Evolutionary conservation across 1,140 invertebrate genomes (phyloP), one percentile per base, ranked within the genome.

Genomic region (Drosophila tristis): DNA sequence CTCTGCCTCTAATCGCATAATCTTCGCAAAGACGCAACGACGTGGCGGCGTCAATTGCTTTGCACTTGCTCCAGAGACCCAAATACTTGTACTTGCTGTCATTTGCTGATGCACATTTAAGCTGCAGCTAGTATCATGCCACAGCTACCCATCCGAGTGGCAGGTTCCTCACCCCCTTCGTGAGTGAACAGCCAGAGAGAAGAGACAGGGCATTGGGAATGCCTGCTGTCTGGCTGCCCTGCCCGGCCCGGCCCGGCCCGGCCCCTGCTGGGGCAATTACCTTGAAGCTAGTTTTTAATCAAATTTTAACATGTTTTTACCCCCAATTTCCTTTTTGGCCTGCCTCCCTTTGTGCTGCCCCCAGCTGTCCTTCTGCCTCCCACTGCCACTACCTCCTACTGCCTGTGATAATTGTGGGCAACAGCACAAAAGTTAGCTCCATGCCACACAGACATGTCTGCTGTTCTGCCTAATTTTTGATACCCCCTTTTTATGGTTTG

Each of bases 61-160:
- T 90, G 89, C 89, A 90, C 89, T 90, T 90, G 89, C 89, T 80
- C 89, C 78, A 90, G 61, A 90, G 74, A 91, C 89, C 90, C 74
- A 91, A 75, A 89, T 84, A 76, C 61, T 55, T 49, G 13, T 15
- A 25, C 44, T 70, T 43, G 54, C 63, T 64, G 59, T 64, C 63
- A 62, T 44, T 71, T 49, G 29, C 20, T 15, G 53, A 39, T 59
- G 66, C 61, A 78, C 60, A 39, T 39, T 39, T 39, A 39, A 39
- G 35, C 35, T 39, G 11, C 11, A 39, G 11, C 35, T 13, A 39
- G 26, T 74, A 61, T 70, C 47, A 9, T 5, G 42, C 42, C 16
- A n/a, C 20, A 20, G 20, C 20, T 20, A 20, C 20, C 20, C 20
- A 20, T 20, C 20, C 20, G 2, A 20, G 20, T 20, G 11, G 60